A percentile compares a stretch with the other conserved stretches of the same genome.
Conservation (phyloP, 1,140 invertebrate species). For the Pararge aegeria region DNA sequence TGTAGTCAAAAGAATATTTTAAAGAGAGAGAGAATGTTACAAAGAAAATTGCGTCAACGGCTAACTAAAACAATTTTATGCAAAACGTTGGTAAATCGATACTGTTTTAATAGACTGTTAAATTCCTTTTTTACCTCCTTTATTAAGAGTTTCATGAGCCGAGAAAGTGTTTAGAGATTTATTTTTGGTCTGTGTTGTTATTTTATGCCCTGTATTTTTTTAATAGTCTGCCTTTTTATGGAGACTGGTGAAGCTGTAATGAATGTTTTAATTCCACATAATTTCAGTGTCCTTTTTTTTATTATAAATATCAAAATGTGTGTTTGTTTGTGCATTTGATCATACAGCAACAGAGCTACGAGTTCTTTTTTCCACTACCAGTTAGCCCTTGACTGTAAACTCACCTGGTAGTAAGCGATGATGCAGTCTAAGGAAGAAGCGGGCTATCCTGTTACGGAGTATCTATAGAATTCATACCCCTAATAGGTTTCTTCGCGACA, state of each 20-base stretch:
- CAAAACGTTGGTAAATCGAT: conserved; percentile 43
- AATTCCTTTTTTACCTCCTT: conserved; percentile 18
- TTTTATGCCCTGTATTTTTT: not conserved
- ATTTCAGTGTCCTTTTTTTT: no score
- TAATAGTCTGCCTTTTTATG: not conserved
- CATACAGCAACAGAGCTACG: no score
- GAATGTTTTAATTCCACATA: no score
- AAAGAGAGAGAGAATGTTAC: conserved; percentile 34
- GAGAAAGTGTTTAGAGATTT: not conserved
- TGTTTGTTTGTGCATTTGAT: no score
- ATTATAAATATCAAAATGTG: no score
- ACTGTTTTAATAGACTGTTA: conserved; percentile 32
- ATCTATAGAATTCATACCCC: no score
- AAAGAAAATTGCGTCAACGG: conserved; percentile 39
- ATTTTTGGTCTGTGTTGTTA: not conserved
- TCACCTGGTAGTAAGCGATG: no score
- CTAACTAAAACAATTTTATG: conserved; percentile 70
- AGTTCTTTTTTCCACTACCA: no score
- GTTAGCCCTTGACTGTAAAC: no score
- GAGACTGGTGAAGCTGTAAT: not conserved
- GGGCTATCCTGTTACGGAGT: no score
- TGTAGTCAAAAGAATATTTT: conserved; percentile 59
- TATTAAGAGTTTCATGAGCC: conserved; percentile 3
- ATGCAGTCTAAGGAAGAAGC: no score
- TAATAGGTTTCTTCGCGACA: no score